Conservation (phyloP, 2,888 invertebrate genomes). For the Himalopsyche tibetana region DNA sequence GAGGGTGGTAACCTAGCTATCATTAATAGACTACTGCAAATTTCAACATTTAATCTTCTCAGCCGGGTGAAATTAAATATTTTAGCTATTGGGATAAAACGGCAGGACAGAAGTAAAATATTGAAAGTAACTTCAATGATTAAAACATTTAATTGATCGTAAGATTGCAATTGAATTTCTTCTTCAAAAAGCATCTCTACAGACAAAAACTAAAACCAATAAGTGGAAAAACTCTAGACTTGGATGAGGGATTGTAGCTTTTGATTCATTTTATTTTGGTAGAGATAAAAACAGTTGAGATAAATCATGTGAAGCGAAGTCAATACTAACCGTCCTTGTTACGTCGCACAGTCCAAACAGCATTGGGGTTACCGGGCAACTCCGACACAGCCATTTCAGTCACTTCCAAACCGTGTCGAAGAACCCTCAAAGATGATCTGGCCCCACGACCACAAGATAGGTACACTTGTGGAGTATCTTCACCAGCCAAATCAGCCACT, state of each 20-base stretch:
- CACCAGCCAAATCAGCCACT: conserved; percentile 96
- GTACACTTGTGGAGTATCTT: conserved; percentile 99
- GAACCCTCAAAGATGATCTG: conserved; percentile 92
- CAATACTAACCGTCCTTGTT: conserved; percentile 93
- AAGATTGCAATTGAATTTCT: too few relatives aligned
- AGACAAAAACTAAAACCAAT: too few relatives aligned
- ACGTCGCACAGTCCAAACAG: conserved; percentile 99
- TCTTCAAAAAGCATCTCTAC: too few relatives aligned
- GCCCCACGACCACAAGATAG: conserved; percentile 97
- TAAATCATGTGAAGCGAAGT: not conserved
- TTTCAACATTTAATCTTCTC: not conserved
- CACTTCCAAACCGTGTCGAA: conserved; percentile 98
- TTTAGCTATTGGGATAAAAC: not conserved
- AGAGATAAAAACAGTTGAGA: too few relatives aligned
- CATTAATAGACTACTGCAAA: not conserved
- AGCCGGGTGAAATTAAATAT: not conserved
- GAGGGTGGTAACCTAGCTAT: conserved; percentile 24
- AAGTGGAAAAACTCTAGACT: too few relatives aligned
- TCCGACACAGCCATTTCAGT: conserved; percentile 99
- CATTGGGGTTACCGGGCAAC: conserved; percentile 99
- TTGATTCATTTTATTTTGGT: too few relatives aligned
- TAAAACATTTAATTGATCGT: too few relatives aligned
- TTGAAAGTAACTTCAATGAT: too few relatives aligned
- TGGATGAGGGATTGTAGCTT: too few relatives aligned
- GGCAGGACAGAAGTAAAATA: too few relatives aligned